phyloP scores from a whole-genome alignment of 1,140 invertebrate species.

The Marisa cornuarietis region DNA sequence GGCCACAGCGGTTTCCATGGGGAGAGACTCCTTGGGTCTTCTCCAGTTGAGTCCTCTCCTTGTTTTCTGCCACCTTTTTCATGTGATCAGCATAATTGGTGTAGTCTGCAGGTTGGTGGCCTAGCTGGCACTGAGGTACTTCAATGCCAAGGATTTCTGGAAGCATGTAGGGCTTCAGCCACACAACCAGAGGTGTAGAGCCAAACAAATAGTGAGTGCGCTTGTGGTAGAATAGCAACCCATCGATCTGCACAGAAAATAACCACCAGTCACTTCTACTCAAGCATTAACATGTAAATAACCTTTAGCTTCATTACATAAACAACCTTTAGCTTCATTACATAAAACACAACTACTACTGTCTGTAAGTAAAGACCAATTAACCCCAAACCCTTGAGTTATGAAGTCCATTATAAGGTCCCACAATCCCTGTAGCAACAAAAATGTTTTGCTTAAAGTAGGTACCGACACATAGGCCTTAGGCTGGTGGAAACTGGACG shows the following conservation, averaged over 20 bases:
- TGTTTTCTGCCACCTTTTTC: conserved; percentile 40
- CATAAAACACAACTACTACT: no score
- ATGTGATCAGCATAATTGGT: conserved; percentile 53
- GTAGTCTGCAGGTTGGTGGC: conserved; percentile 51
- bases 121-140: conserved; percentile 64
- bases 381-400: no score
- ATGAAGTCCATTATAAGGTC: no score
- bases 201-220: conserved; percentile 79
- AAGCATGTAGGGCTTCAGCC: conserved; percentile 89
- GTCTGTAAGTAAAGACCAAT: no score
- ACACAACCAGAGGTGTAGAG: conserved; percentile 84
- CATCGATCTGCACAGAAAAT: conserved; percentile 58
- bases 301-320: no score
- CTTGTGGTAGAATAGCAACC: conserved; percentile 65
- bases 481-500: no score
- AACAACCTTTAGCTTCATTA: no score
- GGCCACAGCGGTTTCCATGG: background rate
- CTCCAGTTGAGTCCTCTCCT: conserved; percentile 21
- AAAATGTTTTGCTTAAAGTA: no score
- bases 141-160: conserved; percentile 77
- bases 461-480: no score
- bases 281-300: no score
- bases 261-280: background rate
- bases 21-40: background rate
- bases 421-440: no score